phyloP scores from a whole-genome alignment of 2,797 vertebrate species.

The Podarcis siculus region DNA sequence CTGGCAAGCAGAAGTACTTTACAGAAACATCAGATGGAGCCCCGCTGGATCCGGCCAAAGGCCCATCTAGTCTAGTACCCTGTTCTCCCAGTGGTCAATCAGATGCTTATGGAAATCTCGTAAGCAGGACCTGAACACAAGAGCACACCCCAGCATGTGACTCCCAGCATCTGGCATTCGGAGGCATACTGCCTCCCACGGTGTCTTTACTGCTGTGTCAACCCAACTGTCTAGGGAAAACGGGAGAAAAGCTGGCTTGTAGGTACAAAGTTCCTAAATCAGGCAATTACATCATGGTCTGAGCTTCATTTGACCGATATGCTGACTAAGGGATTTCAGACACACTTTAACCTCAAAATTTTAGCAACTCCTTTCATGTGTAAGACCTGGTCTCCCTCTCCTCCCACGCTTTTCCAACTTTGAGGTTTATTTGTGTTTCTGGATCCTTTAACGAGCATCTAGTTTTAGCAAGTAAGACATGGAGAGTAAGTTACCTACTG shows the following conservation, averaged over 20 bases:
- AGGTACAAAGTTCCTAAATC: background rate
- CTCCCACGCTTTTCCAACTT: background rate
- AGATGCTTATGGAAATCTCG: too few species aligned
- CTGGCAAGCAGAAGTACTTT: too few species aligned
- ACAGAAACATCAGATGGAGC: too few species aligned
- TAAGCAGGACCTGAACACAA: too few species aligned
- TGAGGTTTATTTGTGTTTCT: background rate
- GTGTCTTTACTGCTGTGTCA: background rate
- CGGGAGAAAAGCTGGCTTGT: slow-evolving; percentile 4
- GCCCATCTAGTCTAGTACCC: too few species aligned
- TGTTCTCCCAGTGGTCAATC: too few species aligned
- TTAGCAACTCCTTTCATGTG: background rate
- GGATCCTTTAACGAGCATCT: background rate
- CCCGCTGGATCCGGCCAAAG: too few species aligned
- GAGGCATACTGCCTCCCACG: too few species aligned
- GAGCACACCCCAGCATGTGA: too few species aligned
- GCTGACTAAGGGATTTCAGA: background rate
- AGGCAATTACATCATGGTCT: background rate
- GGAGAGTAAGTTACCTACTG: too few species aligned
- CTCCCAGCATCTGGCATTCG: too few species aligned
- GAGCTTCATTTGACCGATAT: background rate
- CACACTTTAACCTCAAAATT: slow-evolving; percentile 9
- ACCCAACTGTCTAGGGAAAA: background rate
- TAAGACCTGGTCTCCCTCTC: background rate
- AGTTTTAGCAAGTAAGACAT: background rate